Percentiles rank a stretch among this genome's conserved stretches.
Conservation (phyloP, 2,113 vertebrate species). For the Panthera leo region DNA sequence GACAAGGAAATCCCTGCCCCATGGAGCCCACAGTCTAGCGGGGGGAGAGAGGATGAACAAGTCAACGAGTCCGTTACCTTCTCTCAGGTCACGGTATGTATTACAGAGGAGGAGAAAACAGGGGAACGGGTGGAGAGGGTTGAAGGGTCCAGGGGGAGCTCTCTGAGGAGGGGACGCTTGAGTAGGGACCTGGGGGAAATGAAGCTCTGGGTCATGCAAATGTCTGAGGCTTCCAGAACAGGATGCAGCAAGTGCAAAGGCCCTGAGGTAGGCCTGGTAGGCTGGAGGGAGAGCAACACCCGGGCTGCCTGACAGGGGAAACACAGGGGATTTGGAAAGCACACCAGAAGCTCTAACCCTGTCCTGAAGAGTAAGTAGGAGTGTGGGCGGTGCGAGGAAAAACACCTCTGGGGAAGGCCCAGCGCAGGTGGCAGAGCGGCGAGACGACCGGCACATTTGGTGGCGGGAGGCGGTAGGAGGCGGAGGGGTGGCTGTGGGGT, state of each 20-base stretch:
- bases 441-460: background rate
- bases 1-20: background rate
- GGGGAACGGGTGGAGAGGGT: fast-evolving
- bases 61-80: background rate
- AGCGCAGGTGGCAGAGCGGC: background rate
- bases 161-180: background rate
- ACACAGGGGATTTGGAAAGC: too few species aligned
- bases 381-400: fast-evolving
- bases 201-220: background rate
- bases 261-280: background rate
- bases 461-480: fast-evolving
- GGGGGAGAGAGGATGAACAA: background rate
- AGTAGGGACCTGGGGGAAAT: background rate
- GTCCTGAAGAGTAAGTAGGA: background rate
- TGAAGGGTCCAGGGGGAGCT: background rate
- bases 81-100: fast-evolving
- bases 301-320: background rate
- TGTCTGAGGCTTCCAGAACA: background rate
- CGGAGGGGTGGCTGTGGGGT: background rate
- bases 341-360: background rate
- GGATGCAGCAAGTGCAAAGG: background rate
- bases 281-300: background rate
- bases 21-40: background rate
- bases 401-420: background rate
- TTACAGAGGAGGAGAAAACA: background rate